Conservation (phyloP, 2,888 invertebrate species). For the Punctoribates punctum region DNA sequence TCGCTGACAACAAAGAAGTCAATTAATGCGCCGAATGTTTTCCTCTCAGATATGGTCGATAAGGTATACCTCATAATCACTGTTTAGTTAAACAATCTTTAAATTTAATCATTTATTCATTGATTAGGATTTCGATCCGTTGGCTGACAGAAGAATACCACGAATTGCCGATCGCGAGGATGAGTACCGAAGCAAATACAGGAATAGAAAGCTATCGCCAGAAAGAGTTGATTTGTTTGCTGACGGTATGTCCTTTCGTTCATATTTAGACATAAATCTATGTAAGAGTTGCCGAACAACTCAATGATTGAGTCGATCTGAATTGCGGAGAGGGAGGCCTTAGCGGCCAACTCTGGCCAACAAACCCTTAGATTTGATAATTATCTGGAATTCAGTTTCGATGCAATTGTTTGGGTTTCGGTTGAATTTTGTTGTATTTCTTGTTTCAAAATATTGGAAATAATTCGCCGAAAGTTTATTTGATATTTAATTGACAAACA, state of each 20-base stretch:
- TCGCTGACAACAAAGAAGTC: conserved; percentile 66
- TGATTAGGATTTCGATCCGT: conserved; percentile 78
- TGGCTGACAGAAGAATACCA: conserved; percentile 83
- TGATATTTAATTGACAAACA: background rate
- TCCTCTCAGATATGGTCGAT: conserved; percentile 77
- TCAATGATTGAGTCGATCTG: background rate
- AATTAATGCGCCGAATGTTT: conserved; percentile 79
- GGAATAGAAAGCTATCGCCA: conserved; percentile 86
- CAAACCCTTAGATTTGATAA: background rate
- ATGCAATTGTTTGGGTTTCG: background rate
- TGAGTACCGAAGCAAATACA: conserved; percentile 85
- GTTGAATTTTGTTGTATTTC: background rate
- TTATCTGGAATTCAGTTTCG: background rate
- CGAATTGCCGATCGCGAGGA: conserved; percentile 95
- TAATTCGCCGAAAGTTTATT: background rate
- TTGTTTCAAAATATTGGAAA: background rate
- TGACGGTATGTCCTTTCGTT: conserved; percentile 68
- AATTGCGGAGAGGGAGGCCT: background rate
- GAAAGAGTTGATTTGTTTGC: conserved; percentile 96
- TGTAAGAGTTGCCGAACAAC: background rate
- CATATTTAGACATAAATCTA: background rate
- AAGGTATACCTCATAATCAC: conserved; percentile 39
- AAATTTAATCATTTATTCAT: conserved; percentile 21
- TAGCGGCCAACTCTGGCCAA: background rate
- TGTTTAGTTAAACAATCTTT: too few relatives aligned